phyloP scores from a whole-genome alignment of 2,888 invertebrate species.

The Hemaris fuciformis region DNA sequence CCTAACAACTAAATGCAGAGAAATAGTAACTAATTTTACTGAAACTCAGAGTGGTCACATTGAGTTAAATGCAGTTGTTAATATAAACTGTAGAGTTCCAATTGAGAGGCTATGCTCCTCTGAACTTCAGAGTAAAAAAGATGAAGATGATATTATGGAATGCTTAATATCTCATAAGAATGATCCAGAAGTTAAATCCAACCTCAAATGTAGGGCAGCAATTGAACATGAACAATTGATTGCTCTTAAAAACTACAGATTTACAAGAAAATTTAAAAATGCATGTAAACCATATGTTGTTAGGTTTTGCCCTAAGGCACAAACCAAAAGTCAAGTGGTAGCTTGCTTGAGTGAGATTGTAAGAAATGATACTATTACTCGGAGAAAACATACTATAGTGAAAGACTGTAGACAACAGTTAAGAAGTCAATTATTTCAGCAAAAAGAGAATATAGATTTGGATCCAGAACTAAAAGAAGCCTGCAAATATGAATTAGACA shows the following conservation, averaged over 20 bases:
- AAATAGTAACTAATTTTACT: slow-evolving; percentile 91
- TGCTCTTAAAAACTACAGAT: slow-evolving; percentile 95
- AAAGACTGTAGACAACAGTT: slow-evolving; percentile 96
- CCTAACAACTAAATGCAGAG: slow-evolving; percentile 85
- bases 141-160: slow-evolving; percentile 95
- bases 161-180: slow-evolving; percentile 96
- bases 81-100: slow-evolving; percentile 89
- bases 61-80: slow-evolving; percentile 94
- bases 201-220: slow-evolving; percentile 92
- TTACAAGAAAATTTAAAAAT: slow-evolving; percentile 96
- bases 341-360: slow-evolving; percentile 94
- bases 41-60: slow-evolving; percentile 94
- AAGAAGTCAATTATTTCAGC: slow-evolving; percentile 94
- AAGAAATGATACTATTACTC: slow-evolving; percentile 91
- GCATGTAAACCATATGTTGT: slow-evolving; percentile 93
- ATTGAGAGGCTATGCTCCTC: slow-evolving; percentile 89
- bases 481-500: slow-evolving; percentile 89
- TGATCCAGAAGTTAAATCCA: slow-evolving; percentile 88
- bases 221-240: slow-evolving; percentile 98
- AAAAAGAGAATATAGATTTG: slow-evolving; percentile 92
- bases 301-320: slow-evolving; percentile 85
- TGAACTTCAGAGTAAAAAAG: slow-evolving; percentile 85
- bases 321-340: slow-evolving; percentile 89
- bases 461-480: slow-evolving; percentile 92
- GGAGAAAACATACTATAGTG: slow-evolving; percentile 88